Percentiles rank a stretch among this genome's conserved stretches.
Evolutionary conservation across 2,113 vertebrate genomes (phyloP).

Genomic region (Catharus fuscescens): DNA sequence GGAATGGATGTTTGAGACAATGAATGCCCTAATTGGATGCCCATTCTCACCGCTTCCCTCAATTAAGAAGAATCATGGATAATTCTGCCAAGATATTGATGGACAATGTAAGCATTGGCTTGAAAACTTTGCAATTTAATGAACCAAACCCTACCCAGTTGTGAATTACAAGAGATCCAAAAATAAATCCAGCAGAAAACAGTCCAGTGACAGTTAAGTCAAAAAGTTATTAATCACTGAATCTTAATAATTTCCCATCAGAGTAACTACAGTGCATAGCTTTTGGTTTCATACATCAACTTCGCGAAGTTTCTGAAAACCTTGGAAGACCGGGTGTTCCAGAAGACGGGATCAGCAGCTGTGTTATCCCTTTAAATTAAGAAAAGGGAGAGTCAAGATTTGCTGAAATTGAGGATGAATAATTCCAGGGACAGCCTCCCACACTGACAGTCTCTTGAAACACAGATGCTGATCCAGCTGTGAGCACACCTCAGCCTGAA

Average conservation of each 20-base stretch:
- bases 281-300: neutral
- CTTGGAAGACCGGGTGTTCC: neutral
- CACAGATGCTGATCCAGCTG: neutral
- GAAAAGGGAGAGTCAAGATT: neutral
- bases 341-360: neutral
- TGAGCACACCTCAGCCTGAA: neutral
- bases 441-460: neutral
- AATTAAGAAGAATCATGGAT: constrained; percentile 59
- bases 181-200: constrained; percentile 33
- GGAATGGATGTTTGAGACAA: constrained; percentile 66
- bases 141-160: constrained; percentile 19
- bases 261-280: neutral
- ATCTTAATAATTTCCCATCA: neutral
- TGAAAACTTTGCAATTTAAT: constrained; percentile 61
- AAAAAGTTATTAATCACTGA: constrained; percentile 30
- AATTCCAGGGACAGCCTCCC: neutral
- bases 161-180: constrained; percentile 11
- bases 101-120: constrained; percentile 67
- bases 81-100: constrained; percentile 68
- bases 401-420: neutral
- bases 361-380: neutral
- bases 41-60: constrained; percentile 63
- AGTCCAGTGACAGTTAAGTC: neutral
- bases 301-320: neutral
- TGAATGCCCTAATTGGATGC: constrained; percentile 66